Conservation (phyloP, 2,797 vertebrate species). For the Sebastes diploproa region DNA sequence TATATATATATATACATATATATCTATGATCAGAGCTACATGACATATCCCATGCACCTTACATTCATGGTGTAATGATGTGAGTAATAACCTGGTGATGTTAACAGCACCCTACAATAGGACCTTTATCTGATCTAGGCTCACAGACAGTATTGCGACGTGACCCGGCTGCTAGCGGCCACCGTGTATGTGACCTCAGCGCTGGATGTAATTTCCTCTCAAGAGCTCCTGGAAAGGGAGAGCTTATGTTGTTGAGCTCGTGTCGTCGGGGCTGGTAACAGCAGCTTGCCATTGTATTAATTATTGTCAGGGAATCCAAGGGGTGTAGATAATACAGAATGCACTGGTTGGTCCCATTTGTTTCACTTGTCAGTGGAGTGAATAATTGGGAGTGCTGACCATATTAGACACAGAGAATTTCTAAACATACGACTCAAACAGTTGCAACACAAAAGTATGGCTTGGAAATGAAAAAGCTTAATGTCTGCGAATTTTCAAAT, state of each 20-base stretch:
- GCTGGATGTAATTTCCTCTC: slow-evolving; percentile 65
- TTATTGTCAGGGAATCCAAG: slow-evolving; percentile 86
- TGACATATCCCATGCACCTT: slow-evolving; percentile 65
- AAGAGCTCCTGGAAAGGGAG: slow-evolving; percentile 73
- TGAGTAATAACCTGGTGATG: slow-evolving; percentile 69
- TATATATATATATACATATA: slow-evolving; percentile 14
- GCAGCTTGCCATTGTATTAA: slow-evolving; percentile 85
- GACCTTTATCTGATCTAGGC: slow-evolving; percentile 60
- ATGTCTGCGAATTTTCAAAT: slow-evolving; percentile 88
- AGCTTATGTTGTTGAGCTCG: slow-evolving; percentile 80
- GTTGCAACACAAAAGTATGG: slow-evolving; percentile 83
- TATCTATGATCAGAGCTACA: slow-evolving; percentile 40
- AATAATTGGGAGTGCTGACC: slow-evolving; percentile 89
- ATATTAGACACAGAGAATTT: slow-evolving; percentile 85
- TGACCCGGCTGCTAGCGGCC: slow-evolving; percentile 51
- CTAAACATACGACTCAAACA: slow-evolving; percentile 78
- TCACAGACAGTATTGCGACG: slow-evolving; percentile 21
- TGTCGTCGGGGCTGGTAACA: slow-evolving; percentile 80
- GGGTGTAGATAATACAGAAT: slow-evolving; percentile 87
- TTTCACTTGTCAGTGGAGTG: slow-evolving; percentile 89
- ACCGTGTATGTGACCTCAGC: slow-evolving; percentile 52
- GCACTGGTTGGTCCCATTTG: slow-evolving; percentile 85
- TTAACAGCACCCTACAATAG: slow-evolving; percentile 53
- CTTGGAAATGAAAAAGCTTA: slow-evolving; percentile 97
- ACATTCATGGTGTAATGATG: slow-evolving; percentile 72